Evolutionary conservation across 2,888 invertebrate species (phyloP).

Genomic region (Latheticus oryzae): DNA sequence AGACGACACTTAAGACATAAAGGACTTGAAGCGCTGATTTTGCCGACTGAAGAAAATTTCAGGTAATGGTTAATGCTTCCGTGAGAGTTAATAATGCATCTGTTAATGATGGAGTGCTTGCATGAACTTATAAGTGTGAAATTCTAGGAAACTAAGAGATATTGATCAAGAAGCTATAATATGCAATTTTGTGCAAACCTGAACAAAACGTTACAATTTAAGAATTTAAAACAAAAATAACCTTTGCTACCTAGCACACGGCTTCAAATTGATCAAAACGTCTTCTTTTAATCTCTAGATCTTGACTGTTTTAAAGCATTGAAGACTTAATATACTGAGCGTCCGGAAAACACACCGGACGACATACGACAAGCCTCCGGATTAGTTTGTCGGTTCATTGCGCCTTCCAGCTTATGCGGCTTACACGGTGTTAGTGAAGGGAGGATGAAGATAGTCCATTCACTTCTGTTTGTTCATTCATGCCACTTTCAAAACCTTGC

Average conservation of each 20-base stretch:
- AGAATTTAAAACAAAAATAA: too few relatives aligned
- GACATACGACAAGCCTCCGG: constrained; percentile 48
- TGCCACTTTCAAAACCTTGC: constrained; percentile 29
- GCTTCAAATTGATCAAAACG: too few relatives aligned
- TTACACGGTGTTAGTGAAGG: constrained; percentile 48
- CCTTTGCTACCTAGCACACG: too few relatives aligned
- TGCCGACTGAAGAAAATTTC: not conserved
- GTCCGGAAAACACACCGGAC: constrained; percentile 45
- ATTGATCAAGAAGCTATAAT: constrained; percentile 30
- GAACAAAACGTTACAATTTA: too few relatives aligned
- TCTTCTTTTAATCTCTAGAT: too few relatives aligned
- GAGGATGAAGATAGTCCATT: constrained; percentile 42
- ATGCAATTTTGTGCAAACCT: constrained; percentile 6
- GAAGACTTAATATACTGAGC: constrained; percentile 48
- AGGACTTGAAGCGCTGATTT: constrained; percentile 18
- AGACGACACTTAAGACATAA: constrained; percentile 38
- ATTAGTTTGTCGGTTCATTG: constrained; percentile 54
- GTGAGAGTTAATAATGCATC: constrained; percentile 27
- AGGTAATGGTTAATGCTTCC: constrained; percentile 30
- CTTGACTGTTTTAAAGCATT: constrained; percentile 36
- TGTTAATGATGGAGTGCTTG: constrained; percentile 27
- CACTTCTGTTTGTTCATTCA: constrained; percentile 38
- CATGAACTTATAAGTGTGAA: constrained; percentile 34
- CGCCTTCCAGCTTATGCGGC: constrained; percentile 49
- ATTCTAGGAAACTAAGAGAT: constrained; percentile 30